Base-by-base conservation (phyloP, 2,113 vertebrate species). In the Philantomba maxwellii region DNA sequence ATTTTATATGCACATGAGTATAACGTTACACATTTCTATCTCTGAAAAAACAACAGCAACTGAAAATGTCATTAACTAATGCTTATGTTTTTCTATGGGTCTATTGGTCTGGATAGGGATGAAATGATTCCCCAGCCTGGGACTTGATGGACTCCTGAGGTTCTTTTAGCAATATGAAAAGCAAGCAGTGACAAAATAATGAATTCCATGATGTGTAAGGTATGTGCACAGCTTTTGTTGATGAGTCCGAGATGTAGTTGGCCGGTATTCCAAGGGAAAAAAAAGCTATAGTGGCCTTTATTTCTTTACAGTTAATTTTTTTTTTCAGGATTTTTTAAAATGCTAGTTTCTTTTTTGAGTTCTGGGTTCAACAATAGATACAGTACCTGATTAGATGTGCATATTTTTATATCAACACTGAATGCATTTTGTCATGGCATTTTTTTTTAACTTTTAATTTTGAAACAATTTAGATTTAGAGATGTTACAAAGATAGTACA, bases 131-230 rank as follows among this genome's bases (percentile, higher is more conserved):
- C 10, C 33, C 3, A 36, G 23, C 43, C 66, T 81, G 62, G 88
- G 33, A 94, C 17, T 3, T 33, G 4, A 36, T 23, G 49, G 90
- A 89, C 45, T 93, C 92, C 43, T 62, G 70, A 53, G 21, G 14
- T 89, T 95, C 49, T 85, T 95, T 89, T 70, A 80, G 51, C 58
- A n/a, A 95, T 28, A 75, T 2, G 53, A 93, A 91, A 89, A 75
- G 78, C 33, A 93, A 80, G 17, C 23, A 62, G 62, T 49, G 82
- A 73, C 83, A 93, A 86, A 97, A 83, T 89, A 91, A 58, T 39
- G 4, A 80, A 23, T 93, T 92, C 30, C 6, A 55, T 2, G 33
- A 87, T 47, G 90, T 62, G 57, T 39, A 80, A 95, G 57, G 19
- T 84, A 36, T 39, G 36, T 83, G 89, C 11, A 51, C 62, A 96